Percentiles rank a stretch among this genome's conserved stretches.
Evolutionary conservation across 2,113 vertebrate genomes (phyloP).

Genomic region (Leptobrachium leishanense): DNA sequence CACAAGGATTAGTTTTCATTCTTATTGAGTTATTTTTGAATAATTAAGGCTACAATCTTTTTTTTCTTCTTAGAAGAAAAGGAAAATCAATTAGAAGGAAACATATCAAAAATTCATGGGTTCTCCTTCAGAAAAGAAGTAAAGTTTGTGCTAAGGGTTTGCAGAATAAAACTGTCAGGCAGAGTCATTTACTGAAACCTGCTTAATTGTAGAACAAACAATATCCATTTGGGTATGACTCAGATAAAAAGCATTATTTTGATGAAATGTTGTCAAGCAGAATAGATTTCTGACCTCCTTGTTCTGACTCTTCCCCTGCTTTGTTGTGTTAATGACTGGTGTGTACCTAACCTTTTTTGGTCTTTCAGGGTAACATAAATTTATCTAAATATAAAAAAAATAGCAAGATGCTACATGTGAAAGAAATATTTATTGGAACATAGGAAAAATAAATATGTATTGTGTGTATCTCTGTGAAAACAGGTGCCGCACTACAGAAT

Average conservation of each 20-base stretch:
- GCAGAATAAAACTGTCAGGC: constrained; percentile 31
- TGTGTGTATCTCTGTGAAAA: background rate
- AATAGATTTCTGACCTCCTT: constrained; percentile 20
- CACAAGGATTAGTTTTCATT: constrained; percentile 46
- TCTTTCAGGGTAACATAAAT: constrained; percentile 22
- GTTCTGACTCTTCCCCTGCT: background rate
- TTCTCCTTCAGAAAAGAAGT: constrained; percentile 45
- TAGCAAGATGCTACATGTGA: background rate
- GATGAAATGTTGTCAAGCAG: background rate
- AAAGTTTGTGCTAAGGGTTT: constrained; percentile 8
- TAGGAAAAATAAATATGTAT: no score
- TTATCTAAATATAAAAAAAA: background rate
- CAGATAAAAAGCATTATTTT: constrained; percentile 22
- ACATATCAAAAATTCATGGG: constrained; percentile 49
- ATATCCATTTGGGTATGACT: constrained; percentile 5
- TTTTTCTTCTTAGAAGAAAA: constrained; percentile 48
- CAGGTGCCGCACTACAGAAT: background rate
- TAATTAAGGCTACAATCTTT: constrained; percentile 54
- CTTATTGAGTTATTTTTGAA: constrained; percentile 46
- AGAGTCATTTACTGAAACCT: constrained; percentile 37
- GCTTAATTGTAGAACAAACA: constrained; percentile 20
- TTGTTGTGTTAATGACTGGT: background rate
- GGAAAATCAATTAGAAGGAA: constrained; percentile 54
- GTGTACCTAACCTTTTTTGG: background rate
- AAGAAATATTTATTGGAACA: background rate